Conservation (phyloP, 2,888 invertebrate species). For the Andrena hattorfiana region DNA sequence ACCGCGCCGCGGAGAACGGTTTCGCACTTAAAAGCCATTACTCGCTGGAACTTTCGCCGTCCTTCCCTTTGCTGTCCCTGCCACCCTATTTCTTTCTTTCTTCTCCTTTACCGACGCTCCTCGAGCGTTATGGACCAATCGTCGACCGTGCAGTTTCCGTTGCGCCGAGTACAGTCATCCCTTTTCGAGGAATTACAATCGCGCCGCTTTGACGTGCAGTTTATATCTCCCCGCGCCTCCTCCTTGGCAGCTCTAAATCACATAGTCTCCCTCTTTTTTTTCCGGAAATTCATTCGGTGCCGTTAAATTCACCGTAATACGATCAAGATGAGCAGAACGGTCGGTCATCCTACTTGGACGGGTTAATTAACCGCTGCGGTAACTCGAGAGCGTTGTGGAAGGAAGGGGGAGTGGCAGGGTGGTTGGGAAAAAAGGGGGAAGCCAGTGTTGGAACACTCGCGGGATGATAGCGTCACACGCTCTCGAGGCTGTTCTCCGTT, state of each 20-base stretch:
- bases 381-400: conserved; percentile 37
- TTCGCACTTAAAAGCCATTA: conserved; percentile 69
- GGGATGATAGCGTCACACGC: conserved; percentile 33
- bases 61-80: conserved; percentile 45
- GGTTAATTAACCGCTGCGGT: conserved; percentile 63
- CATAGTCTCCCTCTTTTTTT: not conserved
- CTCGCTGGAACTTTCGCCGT: conserved; percentile 56
- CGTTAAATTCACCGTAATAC: conserved; percentile 54
- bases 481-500: conserved; percentile 19
- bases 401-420: not conserved
- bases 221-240: not conserved
- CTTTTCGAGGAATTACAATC: not conserved
- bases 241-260: not conserved
- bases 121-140: conserved; percentile 48
- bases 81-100: conserved; percentile 13
- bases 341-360: conserved; percentile 44
- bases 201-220: not conserved
- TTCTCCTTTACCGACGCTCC: conserved; percentile 10
- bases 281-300: conserved; percentile 17
- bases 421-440: conserved; percentile 2
- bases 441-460: conserved; percentile 14
- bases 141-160: conserved; percentile 31
- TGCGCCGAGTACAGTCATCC: conserved; percentile 5
- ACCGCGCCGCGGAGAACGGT: conserved; percentile 56
- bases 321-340: conserved; percentile 50